Evolutionary conservation across 2,113 vertebrate genomes (phyloP).

Genomic region (Lagopus leucura): DNA sequence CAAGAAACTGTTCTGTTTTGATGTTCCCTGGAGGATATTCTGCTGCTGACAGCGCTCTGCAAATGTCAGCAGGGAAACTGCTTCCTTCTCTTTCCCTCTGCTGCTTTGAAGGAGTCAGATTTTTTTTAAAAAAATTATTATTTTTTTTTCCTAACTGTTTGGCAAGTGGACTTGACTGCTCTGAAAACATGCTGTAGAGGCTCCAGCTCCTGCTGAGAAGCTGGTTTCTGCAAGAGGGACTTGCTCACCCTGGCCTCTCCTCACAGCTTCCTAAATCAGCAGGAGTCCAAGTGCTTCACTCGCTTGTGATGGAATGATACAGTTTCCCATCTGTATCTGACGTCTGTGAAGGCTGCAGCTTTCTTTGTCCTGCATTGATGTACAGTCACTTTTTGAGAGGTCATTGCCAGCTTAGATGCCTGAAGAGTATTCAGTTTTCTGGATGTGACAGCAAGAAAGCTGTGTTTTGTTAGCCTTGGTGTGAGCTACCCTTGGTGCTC

Average conservation of each 20-base stretch:
- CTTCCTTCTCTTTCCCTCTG: conserved; percentile 36
- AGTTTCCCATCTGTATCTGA: not conserved
- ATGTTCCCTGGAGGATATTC: conserved; percentile 29
- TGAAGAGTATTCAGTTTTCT: not conserved
- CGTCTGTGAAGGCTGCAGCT: not conserved
- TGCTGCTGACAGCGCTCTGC: conserved; percentile 15
- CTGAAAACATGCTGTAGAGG: not conserved
- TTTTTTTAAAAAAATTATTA: not conserved
- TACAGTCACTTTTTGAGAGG: not conserved
- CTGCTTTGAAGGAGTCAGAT: not conserved
- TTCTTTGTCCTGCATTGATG: not conserved
- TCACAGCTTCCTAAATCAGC: conserved; percentile 41
- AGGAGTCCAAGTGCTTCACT: not conserved
- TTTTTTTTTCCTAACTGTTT: not conserved
- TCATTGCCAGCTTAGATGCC: not conserved
- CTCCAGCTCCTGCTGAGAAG: conserved; percentile 50
- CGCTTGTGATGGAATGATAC: not conserved
- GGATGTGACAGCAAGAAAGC: fast-evolving
- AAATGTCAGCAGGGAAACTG: conserved; percentile 13
- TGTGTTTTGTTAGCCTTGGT: not conserved
- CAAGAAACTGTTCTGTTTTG: not conserved
- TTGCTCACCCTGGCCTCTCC: not conserved
- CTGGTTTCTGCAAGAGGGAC: conserved; percentile 15
- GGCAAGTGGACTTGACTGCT: conserved; percentile 56
- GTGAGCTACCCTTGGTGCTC: fast-evolving